Evolutionary conservation across 2,113 vertebrate species (phyloP), one percentile per base, ranked within the genome.

Genomic region (Ptyas mucosa): DNA sequence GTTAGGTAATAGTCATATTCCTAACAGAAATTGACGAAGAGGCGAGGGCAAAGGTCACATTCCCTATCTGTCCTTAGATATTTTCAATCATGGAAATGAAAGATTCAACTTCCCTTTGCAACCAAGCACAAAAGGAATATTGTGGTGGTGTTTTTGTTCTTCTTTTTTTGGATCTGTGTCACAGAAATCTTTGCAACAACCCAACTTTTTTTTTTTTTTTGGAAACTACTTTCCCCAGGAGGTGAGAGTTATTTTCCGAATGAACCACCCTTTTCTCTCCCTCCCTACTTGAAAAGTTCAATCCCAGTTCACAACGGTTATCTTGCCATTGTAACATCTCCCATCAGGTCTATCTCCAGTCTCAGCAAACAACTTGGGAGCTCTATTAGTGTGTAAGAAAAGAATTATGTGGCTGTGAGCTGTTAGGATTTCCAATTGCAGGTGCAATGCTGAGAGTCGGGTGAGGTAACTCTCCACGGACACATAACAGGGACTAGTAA

Each of bases 21-120:
- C n/a, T n/a, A n/a, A n/a, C n/a, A n/a, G n/a, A n/a, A n/a, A 86
- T 7, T 87, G 85, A 93, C 85, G 89, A 92, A 55, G 85, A 61
- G 3, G 51, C 4, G 88, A 54, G 43, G 51, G 39, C 58, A 75
- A 86, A 75, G 29, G 2, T 51, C 0, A 24, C 4, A 20, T 64
- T 9, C 29, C 49, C 0, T 0, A 89, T 85, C 86, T 94, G 9
- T 4, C 5, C 1, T 0, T 21, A 58, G 4, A 46, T 12, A 43
- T 93, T 2, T 10, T 26, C 87, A 21, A 24, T 26, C 15, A 58
- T 20, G 10, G 57, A 58, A 89, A 43, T 2, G 18, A 55, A 51
- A 2, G 8, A 6, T 92, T 88, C 49, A 18, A 26, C 14, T 53
- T 29, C 10, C 1, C 53, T 21, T 49, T 21, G 11, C 39, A 34